A percentile compares a stretch with the other conserved stretches of the same genome.
Evolutionary conservation across 2,888 invertebrate species (phyloP).

Genomic region (Harpagoxenus sublaevis): DNA sequence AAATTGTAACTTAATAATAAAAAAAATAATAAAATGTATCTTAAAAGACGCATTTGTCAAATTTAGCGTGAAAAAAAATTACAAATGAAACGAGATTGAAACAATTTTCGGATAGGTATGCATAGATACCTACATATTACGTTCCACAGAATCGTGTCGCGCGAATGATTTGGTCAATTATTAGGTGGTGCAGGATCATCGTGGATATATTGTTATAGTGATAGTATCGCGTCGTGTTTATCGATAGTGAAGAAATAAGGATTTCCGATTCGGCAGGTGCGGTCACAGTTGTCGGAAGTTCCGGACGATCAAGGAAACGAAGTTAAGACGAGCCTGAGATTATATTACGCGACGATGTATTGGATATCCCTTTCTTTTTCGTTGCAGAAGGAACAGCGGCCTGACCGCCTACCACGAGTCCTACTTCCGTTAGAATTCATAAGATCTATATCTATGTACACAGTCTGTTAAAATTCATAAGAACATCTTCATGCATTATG

Average conservation of each 20-base stretch:
- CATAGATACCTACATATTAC: not conserved
- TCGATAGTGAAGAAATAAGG: conserved; percentile 17
- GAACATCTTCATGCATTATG: conserved; percentile 7
- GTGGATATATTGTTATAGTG: not conserved
- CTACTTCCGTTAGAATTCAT: conserved; percentile 31
- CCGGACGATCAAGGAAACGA: conserved; percentile 62
- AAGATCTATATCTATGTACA: conserved; percentile 15
- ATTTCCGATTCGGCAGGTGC: conserved; percentile 23
- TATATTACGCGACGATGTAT: conserved; percentile 42
- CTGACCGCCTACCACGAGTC: conserved; percentile 31
- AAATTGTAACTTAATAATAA: not conserved
- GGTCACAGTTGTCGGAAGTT: conserved; percentile 40
- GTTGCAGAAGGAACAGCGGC: not conserved
- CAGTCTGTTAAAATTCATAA: conserved; percentile 23
- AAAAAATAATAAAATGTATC: not conserved
- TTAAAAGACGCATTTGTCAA: not conserved
- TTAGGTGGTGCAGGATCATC: not conserved
- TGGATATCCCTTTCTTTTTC: conserved; percentile 35
- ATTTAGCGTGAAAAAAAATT: not conserved
- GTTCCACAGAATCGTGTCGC: not conserved
- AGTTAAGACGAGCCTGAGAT: conserved; percentile 64
- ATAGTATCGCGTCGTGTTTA: not conserved
- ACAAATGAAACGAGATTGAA: not conserved
- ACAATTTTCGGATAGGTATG: not conserved
- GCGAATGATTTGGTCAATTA: conserved; percentile 40